Base-by-base conservation (phyloP, 2,113 vertebrate genomes). In the Poeciliopsis prolifica region DNA sequence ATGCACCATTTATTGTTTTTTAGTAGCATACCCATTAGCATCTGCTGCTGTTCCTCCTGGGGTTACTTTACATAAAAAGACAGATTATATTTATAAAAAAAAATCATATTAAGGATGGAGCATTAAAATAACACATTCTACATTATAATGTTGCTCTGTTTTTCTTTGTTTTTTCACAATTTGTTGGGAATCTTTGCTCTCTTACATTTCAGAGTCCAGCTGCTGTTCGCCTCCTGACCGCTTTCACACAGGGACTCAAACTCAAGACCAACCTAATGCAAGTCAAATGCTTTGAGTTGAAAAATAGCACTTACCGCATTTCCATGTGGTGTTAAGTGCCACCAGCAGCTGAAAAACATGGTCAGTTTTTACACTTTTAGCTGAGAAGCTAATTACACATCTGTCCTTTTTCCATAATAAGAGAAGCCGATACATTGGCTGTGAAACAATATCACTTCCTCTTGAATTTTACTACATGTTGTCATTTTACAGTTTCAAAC, bases 261-360 rank as follows among this genome's bases (percentile, higher is more conserved):
- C 74, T 89, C 30, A 88, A 77, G 70, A n/a, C 62, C 60, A 10
- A 13, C 24, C 66, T 87, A 84, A 88, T 85, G 44, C 64, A 77
- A 83, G 72, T 87, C 71, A 81, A 87, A 77, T 88, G 86, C 72
- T 86, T 42, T 65, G 33, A 22, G 61, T 77, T 70, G 75, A 51
- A 75, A 90, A 84, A 82, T 64, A 83, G 71, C 65, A 81, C 44
- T 74, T 63, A 65, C 33, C 83, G 22, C 54, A 69, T 78, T 65
- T 85, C 70, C 14, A 19, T 79, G 54, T 15, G 42, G 35, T 51
- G 70, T 68, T 68, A 68, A 78, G 35, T 68, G 40, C 33, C 68
- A 40, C 58, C 40, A 40, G 61, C 51, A 40, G 65, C 40, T 72
- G 15, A 37, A 65, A 4, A 26, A 62, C 12, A 37, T 44, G 51